Base-by-base conservation (phyloP, 2,113 vertebrate species). In the Syrrhaptes paradoxus region DNA sequence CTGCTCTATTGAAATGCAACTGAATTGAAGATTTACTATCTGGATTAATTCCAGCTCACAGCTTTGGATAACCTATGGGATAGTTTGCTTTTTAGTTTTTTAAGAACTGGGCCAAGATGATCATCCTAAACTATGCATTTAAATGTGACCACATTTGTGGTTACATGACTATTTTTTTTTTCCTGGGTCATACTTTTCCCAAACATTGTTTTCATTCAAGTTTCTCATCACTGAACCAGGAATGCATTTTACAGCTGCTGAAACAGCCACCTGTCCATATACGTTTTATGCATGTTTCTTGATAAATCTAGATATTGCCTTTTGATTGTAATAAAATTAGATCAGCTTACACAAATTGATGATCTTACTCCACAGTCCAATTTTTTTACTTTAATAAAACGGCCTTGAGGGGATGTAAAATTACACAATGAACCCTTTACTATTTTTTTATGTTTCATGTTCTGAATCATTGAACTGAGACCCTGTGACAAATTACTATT, bases 401-500 rank as follows among this genome's bases (percentile, higher is more conserved):
- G 13, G 41, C 41, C 41, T 41, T 41, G 41, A 41, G 41, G 41
- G 41, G 41, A 41, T 41, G 41, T 41, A 13, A 41, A 65, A 73
- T 90, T 70, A 6, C 19, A 71, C 63, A 43, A 58, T 59, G 85
- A 31, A 26, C 32, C 24, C 31, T 89, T 85, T 71, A 75, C 26
- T 74, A 86, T 65, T 87, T 92, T 79, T 74, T 95, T 77, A 62
- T 17, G 48, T n/a, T 85, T 97, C 49, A 26, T 77, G 62, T 86
- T 92, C 92, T 55, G 88, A 95, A 62, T 66, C 95, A 78, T 24
- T 91, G 93, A 97, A 84, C 92, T 6, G 19, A 95, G 95, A 70
- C 77, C 43, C 52, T 77, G 28, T 85, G 95, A 97, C 91, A 92
- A 96, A 97, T 95, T 95, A 49, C 87, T 89, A 13, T 78, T 82